Percentiles rank a stretch among this genome's conserved stretches.
Evolutionary conservation across 2,113 vertebrate genomes (phyloP).

Genomic region (Trichechus manatus): DNA sequence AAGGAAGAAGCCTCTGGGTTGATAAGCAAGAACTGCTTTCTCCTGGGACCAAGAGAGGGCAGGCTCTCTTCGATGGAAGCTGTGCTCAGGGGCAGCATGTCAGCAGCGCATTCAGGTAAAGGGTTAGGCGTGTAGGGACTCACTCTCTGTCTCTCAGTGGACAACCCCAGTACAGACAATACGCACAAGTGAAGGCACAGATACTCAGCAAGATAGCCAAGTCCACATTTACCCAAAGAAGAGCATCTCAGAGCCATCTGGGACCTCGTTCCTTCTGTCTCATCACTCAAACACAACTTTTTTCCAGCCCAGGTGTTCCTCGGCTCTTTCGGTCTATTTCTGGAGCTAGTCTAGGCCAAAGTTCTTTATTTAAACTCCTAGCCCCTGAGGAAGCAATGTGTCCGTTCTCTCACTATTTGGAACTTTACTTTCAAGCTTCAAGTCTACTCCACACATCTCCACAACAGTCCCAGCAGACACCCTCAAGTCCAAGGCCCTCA

Average conservation of each 20-base stretch:
- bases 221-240: background rate
- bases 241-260: background rate
- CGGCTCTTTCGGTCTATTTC: background rate
- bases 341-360: background rate
- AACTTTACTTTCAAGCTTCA: background rate
- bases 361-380: background rate
- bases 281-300: accelerated
- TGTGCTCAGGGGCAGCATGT: background rate
- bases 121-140: background rate
- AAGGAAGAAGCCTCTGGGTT: background rate
- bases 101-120: background rate
- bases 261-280: background rate
- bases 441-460: too few relatives aligned
- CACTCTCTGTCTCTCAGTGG: background rate
- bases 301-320: background rate
- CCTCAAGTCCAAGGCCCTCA: background rate
- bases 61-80: background rate
- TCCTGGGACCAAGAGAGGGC: background rate
- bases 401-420: background rate
- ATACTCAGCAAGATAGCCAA: background rate
- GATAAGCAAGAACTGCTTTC: background rate
- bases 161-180: background rate
- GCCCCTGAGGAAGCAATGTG: background rate
- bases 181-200: background rate
- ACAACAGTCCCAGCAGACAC: background rate